Base-by-base conservation (phyloP, 2,113 vertebrate species). In the Rousettus leschenaultii region DNA sequence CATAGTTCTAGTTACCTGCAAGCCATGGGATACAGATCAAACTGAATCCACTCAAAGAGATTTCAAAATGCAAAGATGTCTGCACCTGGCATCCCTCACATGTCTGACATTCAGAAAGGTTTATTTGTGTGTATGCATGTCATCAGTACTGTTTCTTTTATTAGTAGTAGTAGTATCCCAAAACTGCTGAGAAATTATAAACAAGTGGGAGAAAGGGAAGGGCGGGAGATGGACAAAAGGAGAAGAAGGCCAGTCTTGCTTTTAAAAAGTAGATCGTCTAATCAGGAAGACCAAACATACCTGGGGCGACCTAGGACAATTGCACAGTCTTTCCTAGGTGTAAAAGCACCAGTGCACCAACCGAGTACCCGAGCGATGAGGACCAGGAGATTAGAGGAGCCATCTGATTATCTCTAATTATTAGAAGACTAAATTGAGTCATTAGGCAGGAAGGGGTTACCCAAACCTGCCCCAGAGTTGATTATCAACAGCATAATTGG, bases 401-500 rank as follows among this genome's bases (percentile, higher is more conserved):
- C 21, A 75, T 96, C 89, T 74, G 18, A 78, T 91, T 80, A 84
- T 51, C 88, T 66, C 96, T 38, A 26, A 48, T 75, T 92, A 91
- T 94, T 77, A 70, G 35, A 86, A 82, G 48, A 86, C 53, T 48
- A 86, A 92, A 94, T 57, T 45, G 82, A 94, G 83, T 90, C 91
- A 40, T 74, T 63, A 55, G 59, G 43, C 94, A 91, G 61, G 55
- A 94, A 74, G 18, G 24, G 33, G 35, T 74, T 85, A 22, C 59
- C 71, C 84, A 53, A 33, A 86, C 86, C 73, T 38, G 13, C 87
- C 89, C 40, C 14, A 18, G 73, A 57, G 70, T 86, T 79, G 82
- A 45, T 86, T 91, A 74, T 70, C 89, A 86, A 0, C 30, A 19
- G 1, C 65, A 5, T 59, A 48, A 68, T 63, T 68, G 66, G 53